Percentiles rank a stretch among this genome's conserved stretches.
phyloP scores from a whole-genome alignment of 2,113 vertebrate genomes.

The Pseudorectes ferrugineus region DNA sequence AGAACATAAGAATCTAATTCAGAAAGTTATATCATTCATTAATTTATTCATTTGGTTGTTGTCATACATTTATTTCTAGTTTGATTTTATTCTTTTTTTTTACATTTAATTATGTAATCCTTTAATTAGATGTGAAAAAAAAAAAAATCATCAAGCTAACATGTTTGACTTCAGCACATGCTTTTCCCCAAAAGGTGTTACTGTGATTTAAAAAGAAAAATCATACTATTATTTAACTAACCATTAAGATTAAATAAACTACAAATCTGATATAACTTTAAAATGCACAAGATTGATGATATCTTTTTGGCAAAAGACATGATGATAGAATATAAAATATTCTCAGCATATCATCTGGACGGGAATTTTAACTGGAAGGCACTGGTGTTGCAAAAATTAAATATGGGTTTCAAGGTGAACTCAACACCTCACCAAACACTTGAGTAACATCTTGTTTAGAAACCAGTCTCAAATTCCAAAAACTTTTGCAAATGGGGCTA shows the following conservation, averaged over 20 bases:
- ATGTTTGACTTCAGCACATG: slow-evolving; percentile 20
- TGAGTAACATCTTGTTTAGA: background rate
- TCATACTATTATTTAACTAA: slow-evolving; percentile 40
- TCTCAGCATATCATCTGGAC: background rate
- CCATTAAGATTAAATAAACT: slow-evolving; percentile 22
- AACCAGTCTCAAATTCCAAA: background rate
- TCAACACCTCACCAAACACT: background rate
- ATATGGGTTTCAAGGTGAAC: background rate
- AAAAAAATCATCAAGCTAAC: background rate
- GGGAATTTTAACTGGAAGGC: background rate
- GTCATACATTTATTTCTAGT: background rate
- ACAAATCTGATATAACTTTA: slow-evolving; percentile 23
- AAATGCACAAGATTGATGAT: background rate
- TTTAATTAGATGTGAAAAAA: background rate
- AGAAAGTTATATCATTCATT: background rate
- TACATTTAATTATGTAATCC: slow-evolving; percentile 45
- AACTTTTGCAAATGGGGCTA: background rate
- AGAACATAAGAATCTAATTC: background rate
- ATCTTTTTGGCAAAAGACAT: slow-evolving; percentile 11
- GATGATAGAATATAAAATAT: background rate
- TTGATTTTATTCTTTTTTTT: background rate
- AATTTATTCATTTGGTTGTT: background rate
- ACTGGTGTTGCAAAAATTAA: background rate
- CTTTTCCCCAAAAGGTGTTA: slow-evolving; percentile 39
- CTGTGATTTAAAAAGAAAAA: slow-evolving; percentile 53